A percentile compares a stretch with the other conserved stretches of the same genome.
Conservation (phyloP, 2,797 vertebrate genomes). For the Phoeniculus purpureus region DNA sequence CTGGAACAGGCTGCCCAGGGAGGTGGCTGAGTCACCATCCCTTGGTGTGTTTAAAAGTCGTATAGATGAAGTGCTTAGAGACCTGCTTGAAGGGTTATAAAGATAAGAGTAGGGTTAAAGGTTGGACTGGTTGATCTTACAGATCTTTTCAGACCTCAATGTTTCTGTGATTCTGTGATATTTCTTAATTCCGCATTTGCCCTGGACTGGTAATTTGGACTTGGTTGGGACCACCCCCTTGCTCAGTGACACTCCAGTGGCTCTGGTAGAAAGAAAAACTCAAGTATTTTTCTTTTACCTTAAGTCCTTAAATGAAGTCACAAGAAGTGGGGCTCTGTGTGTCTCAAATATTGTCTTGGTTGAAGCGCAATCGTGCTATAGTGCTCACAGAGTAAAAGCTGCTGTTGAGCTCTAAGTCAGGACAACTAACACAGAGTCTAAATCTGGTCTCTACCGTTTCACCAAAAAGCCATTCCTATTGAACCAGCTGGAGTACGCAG, state of each 20-base stretch:
- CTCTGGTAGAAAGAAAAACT: not conserved
- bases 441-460: not conserved
- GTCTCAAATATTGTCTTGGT: not conserved
- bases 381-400: not conserved
- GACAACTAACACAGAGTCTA: not conserved
- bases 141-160: too few relatives aligned
- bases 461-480: not conserved
- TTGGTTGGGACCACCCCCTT: not conserved
- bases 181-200: not conserved
- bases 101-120: too few relatives aligned
- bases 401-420: not conserved
- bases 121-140: too few relatives aligned
- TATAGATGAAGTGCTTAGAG: too few relatives aligned
- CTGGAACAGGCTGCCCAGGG: too few relatives aligned
- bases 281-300: not conserved
- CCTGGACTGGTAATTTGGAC: not conserved
- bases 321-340: not conserved
- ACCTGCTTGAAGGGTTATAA: too few relatives aligned
- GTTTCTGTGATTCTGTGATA: not conserved
- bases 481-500: too few relatives aligned
- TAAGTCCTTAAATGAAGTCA: not conserved
- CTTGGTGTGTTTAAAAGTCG: too few relatives aligned
- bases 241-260: conserved; percentile 12
- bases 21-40: too few relatives aligned
- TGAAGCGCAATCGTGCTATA: not conserved